phyloP scores from a whole-genome alignment of 2,888 invertebrate genomes.

The Caenorhabditis sp. region DNA sequence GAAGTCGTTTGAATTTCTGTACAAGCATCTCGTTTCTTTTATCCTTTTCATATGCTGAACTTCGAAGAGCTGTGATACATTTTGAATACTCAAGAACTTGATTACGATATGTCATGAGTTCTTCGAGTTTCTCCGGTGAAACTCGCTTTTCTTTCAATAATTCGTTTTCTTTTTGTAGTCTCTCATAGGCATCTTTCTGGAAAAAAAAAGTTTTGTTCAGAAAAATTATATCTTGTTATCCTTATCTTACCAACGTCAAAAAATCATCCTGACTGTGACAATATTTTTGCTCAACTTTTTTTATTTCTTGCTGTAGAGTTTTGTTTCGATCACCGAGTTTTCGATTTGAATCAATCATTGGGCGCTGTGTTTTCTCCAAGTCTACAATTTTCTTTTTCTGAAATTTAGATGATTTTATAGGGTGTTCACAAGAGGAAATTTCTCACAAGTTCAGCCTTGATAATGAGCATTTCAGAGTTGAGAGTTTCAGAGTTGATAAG shows the following conservation, averaged over 20 bases:
- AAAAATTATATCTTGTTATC: background rate
- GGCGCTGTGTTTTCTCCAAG: constrained; percentile 66
- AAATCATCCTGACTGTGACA: constrained; percentile 65
- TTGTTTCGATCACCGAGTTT: constrained; percentile 65
- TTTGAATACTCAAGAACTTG: constrained; percentile 69
- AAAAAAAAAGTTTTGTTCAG: constrained; percentile 4
- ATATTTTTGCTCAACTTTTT: constrained; percentile 62
- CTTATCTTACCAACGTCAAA: constrained; percentile 58
- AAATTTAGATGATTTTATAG: constrained; percentile 19
- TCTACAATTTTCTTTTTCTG: constrained; percentile 70
- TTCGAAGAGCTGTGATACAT: constrained; percentile 68
- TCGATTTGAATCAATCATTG: constrained; percentile 66
- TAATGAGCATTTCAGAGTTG: constrained; percentile 64
- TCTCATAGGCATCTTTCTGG: constrained; percentile 68
- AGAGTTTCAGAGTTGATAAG: constrained; percentile 58
- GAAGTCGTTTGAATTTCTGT: constrained; percentile 62
- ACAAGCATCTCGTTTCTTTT: constrained; percentile 65
- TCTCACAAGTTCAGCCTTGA: constrained; percentile 66
- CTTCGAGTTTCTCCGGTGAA: constrained; percentile 69
- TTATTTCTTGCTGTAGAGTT: constrained; percentile 52
- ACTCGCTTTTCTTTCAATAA: constrained; percentile 63
- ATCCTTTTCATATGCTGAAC: constrained; percentile 67
- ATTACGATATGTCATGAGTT: constrained; percentile 62
- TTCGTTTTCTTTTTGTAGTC: constrained; percentile 64
- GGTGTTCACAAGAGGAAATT: background rate